Base-by-base conservation (phyloP, 2,888 invertebrate species). In the Hipparchia semele region DNA sequence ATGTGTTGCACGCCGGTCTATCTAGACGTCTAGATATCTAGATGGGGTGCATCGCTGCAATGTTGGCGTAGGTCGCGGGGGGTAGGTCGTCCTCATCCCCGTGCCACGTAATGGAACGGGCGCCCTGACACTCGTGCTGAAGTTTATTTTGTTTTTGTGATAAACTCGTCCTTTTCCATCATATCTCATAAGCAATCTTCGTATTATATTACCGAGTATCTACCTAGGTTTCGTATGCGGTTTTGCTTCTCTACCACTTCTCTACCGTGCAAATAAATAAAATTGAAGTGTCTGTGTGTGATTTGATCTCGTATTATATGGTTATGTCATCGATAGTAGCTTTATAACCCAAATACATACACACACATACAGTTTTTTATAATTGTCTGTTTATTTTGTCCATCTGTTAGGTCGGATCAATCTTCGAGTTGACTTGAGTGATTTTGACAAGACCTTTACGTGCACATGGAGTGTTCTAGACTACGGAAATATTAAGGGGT, bases 31-130 rank as follows among this genome's bases (percentile, higher is more conserved):
- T 86, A 83, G 80, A 80, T 81, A 79, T 79, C 78, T 81, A 79
- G 80, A 79, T 77, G 72, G 86, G 87, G 86, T 92, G 91, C 91
- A 91, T 88, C 87, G 86, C 78, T 91, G 92, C 92, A 91, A 79
- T 80, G 90, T 92, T 92, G 87, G 87, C 84, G 86, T 90, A 92
- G 92, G 92, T 92, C 87, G 84, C 82, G 86, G 85, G 87, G 88
- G 90, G 86, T 87, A 87, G 84, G 83, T 85, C 85, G 85, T 76
- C 78, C 76, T 78, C 80, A 78, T 72, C 81, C 78, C 80, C 80
- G 75, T 83, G 82, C 81, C 86, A 84, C 86, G 84, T 86, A 88
- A 90, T 90, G 87, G 89, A 88, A 87, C 82, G 83, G 81, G 81
- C 78, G 80, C 74, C 81, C 79, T 79, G 79, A 76, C 76, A 77